Evolutionary conservation across 2,113 vertebrate species (phyloP).

Genomic region (Mus pahari): DNA sequence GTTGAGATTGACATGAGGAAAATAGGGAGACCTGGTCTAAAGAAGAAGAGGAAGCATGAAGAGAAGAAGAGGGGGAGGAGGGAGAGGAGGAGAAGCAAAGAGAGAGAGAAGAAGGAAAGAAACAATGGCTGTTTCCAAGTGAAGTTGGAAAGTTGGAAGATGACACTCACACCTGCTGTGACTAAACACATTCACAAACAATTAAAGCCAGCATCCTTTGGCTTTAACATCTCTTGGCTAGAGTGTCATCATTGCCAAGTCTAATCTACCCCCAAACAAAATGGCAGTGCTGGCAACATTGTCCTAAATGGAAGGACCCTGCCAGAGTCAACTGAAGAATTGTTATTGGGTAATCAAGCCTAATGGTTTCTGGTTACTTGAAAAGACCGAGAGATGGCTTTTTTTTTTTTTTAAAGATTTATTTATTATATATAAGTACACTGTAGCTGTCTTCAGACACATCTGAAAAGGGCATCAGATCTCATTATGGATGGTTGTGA

Average conservation of each 20-base stretch:
- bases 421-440: no score
- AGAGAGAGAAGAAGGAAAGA: not conserved
- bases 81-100: accelerated
- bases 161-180: not conserved
- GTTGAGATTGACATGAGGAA: not conserved
- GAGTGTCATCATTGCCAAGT: not conserved
- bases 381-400: not conserved
- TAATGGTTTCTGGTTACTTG: not conserved
- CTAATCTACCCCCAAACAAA: not conserved
- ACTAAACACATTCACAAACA: not conserved
- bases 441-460: no score
- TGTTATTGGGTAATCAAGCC: not conserved
- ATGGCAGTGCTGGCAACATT: not conserved
- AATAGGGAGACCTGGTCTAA: not conserved
- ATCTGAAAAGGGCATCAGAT: no score
- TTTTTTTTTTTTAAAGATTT: no score
- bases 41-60: not conserved
- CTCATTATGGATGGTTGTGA: no score
- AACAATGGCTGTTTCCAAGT: not conserved
- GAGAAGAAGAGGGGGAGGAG: not conserved
- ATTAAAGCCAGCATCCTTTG: not conserved
- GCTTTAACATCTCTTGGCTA: not conserved
- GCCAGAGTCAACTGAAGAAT: not conserved
- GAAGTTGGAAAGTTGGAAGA: not conserved
- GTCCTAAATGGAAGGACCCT: not conserved